Evolutionary conservation across 2,113 vertebrate species (phyloP).

Genomic region (Chaetops frenatus): DNA sequence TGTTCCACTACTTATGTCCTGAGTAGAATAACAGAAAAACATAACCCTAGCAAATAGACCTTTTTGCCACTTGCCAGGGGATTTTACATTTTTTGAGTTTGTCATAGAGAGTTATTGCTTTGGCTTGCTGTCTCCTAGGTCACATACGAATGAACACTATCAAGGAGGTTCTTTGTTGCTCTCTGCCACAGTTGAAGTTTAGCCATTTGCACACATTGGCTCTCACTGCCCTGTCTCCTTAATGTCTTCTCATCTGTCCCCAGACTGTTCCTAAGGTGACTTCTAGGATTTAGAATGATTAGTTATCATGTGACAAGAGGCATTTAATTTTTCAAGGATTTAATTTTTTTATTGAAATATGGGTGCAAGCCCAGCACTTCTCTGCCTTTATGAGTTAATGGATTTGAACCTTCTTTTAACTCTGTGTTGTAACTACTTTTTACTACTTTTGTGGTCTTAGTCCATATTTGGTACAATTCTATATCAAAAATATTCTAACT

Average conservation of each 20-base stretch:
- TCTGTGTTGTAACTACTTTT: not conserved
- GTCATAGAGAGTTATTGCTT: not conserved
- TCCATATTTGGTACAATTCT: not conserved
- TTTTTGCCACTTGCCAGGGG: not conserved
- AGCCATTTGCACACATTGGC: accelerated
- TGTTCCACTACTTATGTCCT: not conserved
- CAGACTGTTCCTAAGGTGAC: not conserved
- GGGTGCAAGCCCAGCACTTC: not conserved
- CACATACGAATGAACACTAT: not conserved
- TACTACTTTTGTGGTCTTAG: not conserved
- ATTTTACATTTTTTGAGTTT: not conserved
- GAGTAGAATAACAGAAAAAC: not conserved
- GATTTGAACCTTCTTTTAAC: not conserved
- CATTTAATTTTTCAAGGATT: not conserved
- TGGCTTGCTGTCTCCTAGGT: not conserved
- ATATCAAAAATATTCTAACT: not conserved
- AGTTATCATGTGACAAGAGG: not conserved
- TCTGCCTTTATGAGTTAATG: not conserved
- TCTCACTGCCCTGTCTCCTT: not conserved
- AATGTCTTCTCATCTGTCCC: not conserved
- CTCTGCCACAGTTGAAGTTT: not conserved
- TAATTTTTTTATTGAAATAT: not conserved
- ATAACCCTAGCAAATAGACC: accelerated
- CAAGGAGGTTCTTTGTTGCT: not conserved
- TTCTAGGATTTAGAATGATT: not conserved